Base-by-base conservation (phyloP, 2,888 invertebrate species). In the Zeuzera pyrina region DNA sequence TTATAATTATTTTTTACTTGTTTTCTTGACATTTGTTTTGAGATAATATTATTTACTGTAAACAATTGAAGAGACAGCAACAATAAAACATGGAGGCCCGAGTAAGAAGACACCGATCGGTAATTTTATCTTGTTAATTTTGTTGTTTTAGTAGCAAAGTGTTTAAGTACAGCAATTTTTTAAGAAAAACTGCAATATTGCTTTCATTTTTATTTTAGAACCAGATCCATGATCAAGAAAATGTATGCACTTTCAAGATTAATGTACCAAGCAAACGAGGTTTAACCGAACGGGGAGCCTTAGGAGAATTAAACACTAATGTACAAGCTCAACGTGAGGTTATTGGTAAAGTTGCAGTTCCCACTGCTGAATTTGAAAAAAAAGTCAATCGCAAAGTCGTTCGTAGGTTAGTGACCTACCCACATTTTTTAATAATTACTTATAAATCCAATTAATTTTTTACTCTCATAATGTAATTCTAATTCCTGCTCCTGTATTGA, bases 281-380 rank as follows among this genome's bases (percentile, higher is more conserved):
- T 3, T 43, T 70, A 38, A 43, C 54, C 6, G 54, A 64, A 21
- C 70, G 83, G 11, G 79, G 81, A 10, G 78, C 71, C 23, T 52
- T 84, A 15, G 81, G 78, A 6, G 84, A 84, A 39, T 47, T 83
- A 23, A 76, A 70, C 38, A 61, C 67, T 2, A 84, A 84, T 47
- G 59, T 74, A 2, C 72, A 69, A 48, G 45, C 52, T 2, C 71
- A 69, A 38, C 63, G 70, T 3, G 70, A 71, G 12, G 42, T 63
- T 2, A 44, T 53, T 14, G 68, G 71, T 0, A 83, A 84, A 59
- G 66, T 68, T 2, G 67, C 70, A 8, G 57, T 56, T 29, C 57
- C 64, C 13, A 48, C 70, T 10, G 62, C 69, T 0, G 78, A 81
- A 30, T 69, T 59, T 24, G 84, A 79, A 42, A 79, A 79, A 39